Base-by-base conservation (phyloP, 1,140 invertebrate species). In the Panagrolaimus sp. region DNA sequence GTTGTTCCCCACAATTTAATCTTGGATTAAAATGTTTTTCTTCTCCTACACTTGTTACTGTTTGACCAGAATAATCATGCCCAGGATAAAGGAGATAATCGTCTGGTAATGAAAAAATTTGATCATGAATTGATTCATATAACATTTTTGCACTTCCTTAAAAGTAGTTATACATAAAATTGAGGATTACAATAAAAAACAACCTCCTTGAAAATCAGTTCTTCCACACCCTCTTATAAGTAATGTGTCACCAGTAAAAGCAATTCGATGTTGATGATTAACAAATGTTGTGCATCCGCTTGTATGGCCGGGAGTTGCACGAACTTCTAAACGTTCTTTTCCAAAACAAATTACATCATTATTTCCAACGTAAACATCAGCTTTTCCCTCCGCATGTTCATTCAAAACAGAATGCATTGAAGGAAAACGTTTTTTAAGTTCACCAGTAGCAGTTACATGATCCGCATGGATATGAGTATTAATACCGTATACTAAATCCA, bases 381-480 rank as follows among this genome's bases (percentile, higher is more conserved):
- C 94, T 68, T 89, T 85, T 4, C 93, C 95, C 0, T 90, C 90
- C 73, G 92, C 92, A 0, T 84, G 85, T 75, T 88, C 87, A 0
- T 92, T 90, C 78, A 98, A 95, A 0, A 94, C 86, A 77, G 92
- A 94, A 83, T 89, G 87, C 77, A 90, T 90, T 1, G 87, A 87
- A 0, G 90, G 89, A 47, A 94, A 72, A n/a, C 90, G 83, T 63
- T 89, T 88, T 83, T 96, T 96, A 14, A 98, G 83, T 73, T 88
- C 86, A 14, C 93, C 93, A 3, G 90, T 91, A 17, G 95, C 95
- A 7, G 95, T 98, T 47, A 98, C 88, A 84, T 99, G 96, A 85
- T 99, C 96, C 38, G 96, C 96, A 84, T 99, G 96, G 86, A 98
- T 90, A 83, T 99, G 96, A 1, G 96, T 99, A 84, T 98, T 99